Conservation (phyloP, 2,888 invertebrate species). For the Idaea straminata region DNA sequence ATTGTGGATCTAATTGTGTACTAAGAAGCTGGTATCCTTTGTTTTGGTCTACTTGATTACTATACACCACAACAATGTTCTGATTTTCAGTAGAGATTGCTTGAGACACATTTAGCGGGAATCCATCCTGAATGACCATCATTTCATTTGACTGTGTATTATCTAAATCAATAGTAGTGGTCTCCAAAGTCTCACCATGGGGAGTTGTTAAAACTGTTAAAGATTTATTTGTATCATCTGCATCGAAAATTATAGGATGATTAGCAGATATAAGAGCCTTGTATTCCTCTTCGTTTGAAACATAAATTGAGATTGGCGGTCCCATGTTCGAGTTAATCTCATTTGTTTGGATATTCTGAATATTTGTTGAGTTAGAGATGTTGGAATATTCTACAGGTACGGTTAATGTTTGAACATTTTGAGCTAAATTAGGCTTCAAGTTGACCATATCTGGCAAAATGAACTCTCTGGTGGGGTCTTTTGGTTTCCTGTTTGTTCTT, state of each 20-base stretch:
- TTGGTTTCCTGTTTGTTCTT: slow-evolving; percentile 39
- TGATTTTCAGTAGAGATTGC: slow-evolving; percentile 74
- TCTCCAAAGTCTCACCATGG: slow-evolving; percentile 46
- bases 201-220: slow-evolving; percentile 61
- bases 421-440: slow-evolving; percentile 39
- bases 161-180: slow-evolving; percentile 62
- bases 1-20: slow-evolving; percentile 55
- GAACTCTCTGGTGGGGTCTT: slow-evolving; percentile 41
- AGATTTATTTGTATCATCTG: slow-evolving; percentile 59
- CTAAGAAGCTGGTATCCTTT: slow-evolving; percentile 77
- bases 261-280: slow-evolving; percentile 69
- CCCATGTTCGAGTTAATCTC: slow-evolving; percentile 35
- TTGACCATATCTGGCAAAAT: slow-evolving; percentile 49
- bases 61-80: slow-evolving; percentile 83
- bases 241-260: slow-evolving; percentile 70
- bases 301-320: slow-evolving; percentile 72
- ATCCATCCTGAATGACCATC: slow-evolving; percentile 82
- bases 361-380: slow-evolving; percentile 38
- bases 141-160: slow-evolving; percentile 80
- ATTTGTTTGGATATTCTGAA: slow-evolving; percentile 21
- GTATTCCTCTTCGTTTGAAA: slow-evolving; percentile 75
- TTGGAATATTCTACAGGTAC: slow-evolving; percentile 51
- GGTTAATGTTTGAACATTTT: slow-evolving; percentile 36
- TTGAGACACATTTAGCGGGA: slow-evolving; percentile 77
- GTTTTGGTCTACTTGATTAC: slow-evolving; percentile 79